A percentile compares a stretch with the other conserved stretches of the same genome.
phyloP scores from a whole-genome alignment of 2,888 invertebrate genomes.

The Sminthurides aquaticus region DNA sequence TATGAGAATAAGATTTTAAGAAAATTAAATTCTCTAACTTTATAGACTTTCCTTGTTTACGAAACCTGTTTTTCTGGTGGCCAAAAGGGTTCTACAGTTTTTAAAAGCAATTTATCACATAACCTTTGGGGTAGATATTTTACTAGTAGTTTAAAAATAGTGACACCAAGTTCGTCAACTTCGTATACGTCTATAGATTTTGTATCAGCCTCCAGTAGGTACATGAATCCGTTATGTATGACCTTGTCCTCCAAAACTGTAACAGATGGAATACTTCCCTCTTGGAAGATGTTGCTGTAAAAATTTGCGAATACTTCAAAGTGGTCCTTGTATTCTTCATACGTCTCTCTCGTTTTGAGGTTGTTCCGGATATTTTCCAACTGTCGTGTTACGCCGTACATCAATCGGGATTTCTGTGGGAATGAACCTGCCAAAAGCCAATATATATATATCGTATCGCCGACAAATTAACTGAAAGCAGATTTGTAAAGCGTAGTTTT shows the following conservation, averaged over 20 bases:
- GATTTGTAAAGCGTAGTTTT: too few species aligned
- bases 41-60: too few species aligned
- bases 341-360: slow-evolving; percentile 57
- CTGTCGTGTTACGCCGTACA: slow-evolving; percentile 56
- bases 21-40: too few species aligned
- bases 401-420: slow-evolving; percentile 60
- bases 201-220: slow-evolving; percentile 26
- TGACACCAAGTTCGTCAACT: background rate
- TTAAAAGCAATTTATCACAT: background rate
- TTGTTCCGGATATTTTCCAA: slow-evolving; percentile 59
- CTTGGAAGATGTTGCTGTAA: slow-evolving; percentile 12
- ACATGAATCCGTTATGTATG: slow-evolving; percentile 16
- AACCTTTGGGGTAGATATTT: background rate
- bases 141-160: background rate
- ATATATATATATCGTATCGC: too few species aligned
- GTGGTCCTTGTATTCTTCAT: slow-evolving; percentile 58
- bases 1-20: too few species aligned
- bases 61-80: too few species aligned
- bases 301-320: slow-evolving; percentile 48
- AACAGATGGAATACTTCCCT: slow-evolving; percentile 8
- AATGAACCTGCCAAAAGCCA: slow-evolving; percentile 57
- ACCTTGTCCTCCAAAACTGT: background rate
- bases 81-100: background rate
- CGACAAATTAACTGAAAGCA: too few species aligned
- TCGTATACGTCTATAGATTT: background rate